Percentiles rank a stretch among this genome's conserved stretches.
phyloP scores from a whole-genome alignment of 37 sponge, comb jelly and placozoan species.

The Ephydatia muelleri region DNA sequence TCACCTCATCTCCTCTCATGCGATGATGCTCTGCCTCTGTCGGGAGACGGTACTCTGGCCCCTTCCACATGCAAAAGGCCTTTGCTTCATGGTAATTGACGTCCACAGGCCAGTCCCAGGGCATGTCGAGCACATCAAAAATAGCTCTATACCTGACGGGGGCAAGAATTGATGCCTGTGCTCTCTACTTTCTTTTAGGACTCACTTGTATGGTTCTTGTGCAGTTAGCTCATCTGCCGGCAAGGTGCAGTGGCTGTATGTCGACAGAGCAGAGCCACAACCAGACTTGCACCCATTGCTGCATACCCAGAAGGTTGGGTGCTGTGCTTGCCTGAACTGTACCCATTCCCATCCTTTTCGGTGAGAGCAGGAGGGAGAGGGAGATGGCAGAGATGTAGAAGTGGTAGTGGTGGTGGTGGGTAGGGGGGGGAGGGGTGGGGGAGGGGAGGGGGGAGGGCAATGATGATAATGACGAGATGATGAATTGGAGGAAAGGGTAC shows the following conservation, averaged over 20 bases:
- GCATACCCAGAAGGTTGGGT: conserved; percentile 94
- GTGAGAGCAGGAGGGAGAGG: background rate
- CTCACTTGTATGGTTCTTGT: background rate
- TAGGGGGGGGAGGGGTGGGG: background rate
- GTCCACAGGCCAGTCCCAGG: conserved; percentile 92
- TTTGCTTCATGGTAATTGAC: conserved; percentile 93
- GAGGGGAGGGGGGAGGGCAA: background rate
- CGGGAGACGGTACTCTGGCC: conserved; percentile 75
- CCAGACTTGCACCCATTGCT: conserved; percentile 69
- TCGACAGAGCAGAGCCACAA: conserved; percentile 67
- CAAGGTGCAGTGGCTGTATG: conserved; percentile 76
- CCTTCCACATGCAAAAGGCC: conserved; percentile 91
- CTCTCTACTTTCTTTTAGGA: background rate
- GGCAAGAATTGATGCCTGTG: background rate
- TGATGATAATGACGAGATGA: too few species aligned
- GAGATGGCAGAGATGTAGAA: background rate
- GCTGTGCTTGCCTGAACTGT: conserved; percentile 51
- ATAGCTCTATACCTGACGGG: conserved; percentile 82
- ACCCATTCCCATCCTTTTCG: conserved; percentile 88
- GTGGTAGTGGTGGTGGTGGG: background rate
- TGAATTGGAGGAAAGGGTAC: background rate
- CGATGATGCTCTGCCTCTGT: conserved; percentile 89
- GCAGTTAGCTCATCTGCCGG: background rate
- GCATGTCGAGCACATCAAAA: conserved; percentile 85
- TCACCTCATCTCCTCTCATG: conserved; percentile 75